Evolutionary conservation across 2,113 vertebrate species (phyloP).

Genomic region (Peromyscus polionotus): DNA sequence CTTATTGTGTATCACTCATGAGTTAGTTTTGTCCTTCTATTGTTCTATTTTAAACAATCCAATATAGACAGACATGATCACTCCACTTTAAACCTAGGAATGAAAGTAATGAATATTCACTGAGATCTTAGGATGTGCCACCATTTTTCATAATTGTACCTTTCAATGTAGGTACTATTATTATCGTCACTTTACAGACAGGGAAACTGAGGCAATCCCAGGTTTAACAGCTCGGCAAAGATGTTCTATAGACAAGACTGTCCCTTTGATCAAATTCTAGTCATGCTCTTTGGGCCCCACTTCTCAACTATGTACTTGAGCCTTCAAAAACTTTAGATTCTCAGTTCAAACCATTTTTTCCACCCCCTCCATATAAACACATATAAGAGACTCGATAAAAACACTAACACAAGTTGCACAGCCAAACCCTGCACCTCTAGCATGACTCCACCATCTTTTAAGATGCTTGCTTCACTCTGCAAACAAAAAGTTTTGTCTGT

Average conservation of each 20-base stretch:
- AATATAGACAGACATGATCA: background rate
- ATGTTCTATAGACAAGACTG: background rate
- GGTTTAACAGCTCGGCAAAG: background rate
- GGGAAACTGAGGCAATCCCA: slow-evolving; percentile 28
- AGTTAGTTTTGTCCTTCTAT: background rate
- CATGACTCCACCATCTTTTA: background rate
- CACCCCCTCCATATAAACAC: background rate
- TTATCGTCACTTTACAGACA: background rate
- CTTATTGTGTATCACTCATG: background rate
- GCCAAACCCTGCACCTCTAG: background rate
- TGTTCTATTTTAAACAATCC: background rate
- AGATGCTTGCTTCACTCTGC: background rate
- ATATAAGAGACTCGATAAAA: background rate
- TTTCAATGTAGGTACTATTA: background rate
- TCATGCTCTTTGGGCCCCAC: no score
- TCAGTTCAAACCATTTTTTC: no score
- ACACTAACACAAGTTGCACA: background rate
- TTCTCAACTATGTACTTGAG: background rate
- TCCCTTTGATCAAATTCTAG: background rate
- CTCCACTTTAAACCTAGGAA: background rate
- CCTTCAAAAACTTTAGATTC: background rate
- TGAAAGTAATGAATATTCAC: background rate
- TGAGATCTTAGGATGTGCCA: background rate
- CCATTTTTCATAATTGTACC: background rate
- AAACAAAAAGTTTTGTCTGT: background rate